Base-by-base conservation (phyloP, 1,140 invertebrate species). In the Propsilocerus akamusi region DNA sequence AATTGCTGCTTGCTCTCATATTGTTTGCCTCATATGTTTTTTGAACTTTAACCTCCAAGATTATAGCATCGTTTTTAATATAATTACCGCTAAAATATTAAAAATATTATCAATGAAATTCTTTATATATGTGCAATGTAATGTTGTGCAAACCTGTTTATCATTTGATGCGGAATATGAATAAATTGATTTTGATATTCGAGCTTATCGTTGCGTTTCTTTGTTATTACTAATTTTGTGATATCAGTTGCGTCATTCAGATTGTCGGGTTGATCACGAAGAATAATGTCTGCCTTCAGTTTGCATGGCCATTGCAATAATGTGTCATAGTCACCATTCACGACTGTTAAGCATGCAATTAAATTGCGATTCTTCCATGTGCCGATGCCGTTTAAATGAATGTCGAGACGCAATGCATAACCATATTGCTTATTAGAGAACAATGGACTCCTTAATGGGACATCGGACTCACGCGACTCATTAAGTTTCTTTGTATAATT, bases 291-390 rank as follows among this genome's bases (percentile, higher is more conserved):
- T 23, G 78, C 71, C 51, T 69, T 68, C 5, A 83, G 62, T 32
- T 74, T 64, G 52, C 78, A 81, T 1, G 80, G 80, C 80, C 80
- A 83, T 47, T 71, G 67, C 51, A 83, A 62, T 25, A 83, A 56
- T 0, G 76, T 66, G 67, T 83, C 80, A 65, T 77, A 83, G 46
- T 79, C 77, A 0, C 80, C 78, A 7, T 71, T 68, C 5, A 82
- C 62, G 5, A 81, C 71, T 41, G 74, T 71, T 10, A 83, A 60
- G 11, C 77, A 79, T 2, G 75, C 72, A 6, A 81, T 78, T 46
- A 81, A 57, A 55, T 83, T 76, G 0, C 80, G 70, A 0, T 77
- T 79, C 56, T 74, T 78, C 80, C 80, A 83, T 51, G 78, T 78
- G 5, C 79, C 79, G 25, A 78, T 70, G 7, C 80, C 80, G 55